Base-by-base conservation (phyloP, 64 coral and sea anemone species). In the Stichodactyla helianthus region DNA sequence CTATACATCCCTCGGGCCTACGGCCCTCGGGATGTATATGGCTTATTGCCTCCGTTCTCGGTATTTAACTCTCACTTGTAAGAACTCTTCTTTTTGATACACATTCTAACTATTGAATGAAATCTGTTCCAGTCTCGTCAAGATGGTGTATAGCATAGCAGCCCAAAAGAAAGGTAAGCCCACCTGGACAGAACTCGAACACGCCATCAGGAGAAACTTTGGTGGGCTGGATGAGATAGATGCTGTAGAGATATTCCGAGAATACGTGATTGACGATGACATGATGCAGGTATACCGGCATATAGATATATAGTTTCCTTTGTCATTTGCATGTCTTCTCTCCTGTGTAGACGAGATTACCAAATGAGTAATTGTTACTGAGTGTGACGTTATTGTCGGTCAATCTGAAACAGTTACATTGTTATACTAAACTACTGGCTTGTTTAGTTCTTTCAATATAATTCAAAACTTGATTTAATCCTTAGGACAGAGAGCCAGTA, bases 141-240 rank as follows among this genome's bases (percentile, higher is more conserved):
- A 98, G 68, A 98, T 98, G 95, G 92, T 98, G 63, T 98, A 92
- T 55, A 83, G 87, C 16, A 85, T 94, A 53, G 95, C 95, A 35
- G 89, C 84, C 15, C 82, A 85, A 17, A 83, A 82, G 17, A 10
- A 84, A 0, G 53, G 70, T 35, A 86, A 85, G 52, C 86, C 89
- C 55, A 15, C 52, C n/a, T 93, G 91, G 85, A 9, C 71, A 26
- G 82, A 97, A 31, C 60, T 97, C 2, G 89, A 97, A 86, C 85
- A 93, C 54, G 91, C 95, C 12, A 97, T 97, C 26, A 87, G 86
- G 27, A 88, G 95, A 79, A 97, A 97, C 77, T 97, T 97, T 86
- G 92, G 95, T 83, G 95, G 95, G 12, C 79, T 97, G 15, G 86
- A 91, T 63, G 91, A 97, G 59, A 54, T 90, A 77, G 77, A 93